Conservation (phyloP, 2,113 vertebrate genomes). For the Bucco capensis region DNA sequence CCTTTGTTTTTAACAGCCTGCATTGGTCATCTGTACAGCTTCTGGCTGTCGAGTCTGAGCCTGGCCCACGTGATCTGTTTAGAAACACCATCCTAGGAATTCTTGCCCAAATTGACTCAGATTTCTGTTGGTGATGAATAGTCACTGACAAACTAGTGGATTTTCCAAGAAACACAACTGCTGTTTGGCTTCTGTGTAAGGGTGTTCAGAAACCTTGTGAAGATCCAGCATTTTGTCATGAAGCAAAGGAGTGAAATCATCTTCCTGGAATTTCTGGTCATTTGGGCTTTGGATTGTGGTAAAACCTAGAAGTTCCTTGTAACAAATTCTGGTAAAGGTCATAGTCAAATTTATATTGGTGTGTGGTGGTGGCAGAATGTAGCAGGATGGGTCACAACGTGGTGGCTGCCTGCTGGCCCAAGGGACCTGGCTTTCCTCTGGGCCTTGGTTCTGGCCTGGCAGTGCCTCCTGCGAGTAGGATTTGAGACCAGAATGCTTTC, state of each 20-base stretch:
- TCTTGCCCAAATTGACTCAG: conserved; percentile 49
- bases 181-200: conserved; percentile 44
- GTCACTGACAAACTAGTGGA: conserved; percentile 27
- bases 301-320: not conserved
- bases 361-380: not conserved
- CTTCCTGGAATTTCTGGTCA: conserved; percentile 73
- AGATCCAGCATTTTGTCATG: conserved; percentile 58
- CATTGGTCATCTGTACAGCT: not conserved
- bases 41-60: not conserved
- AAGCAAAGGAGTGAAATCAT: conserved; percentile 68
- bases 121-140: conserved; percentile 33
- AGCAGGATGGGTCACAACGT: not conserved
- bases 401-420: not conserved
- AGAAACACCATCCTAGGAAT: conserved; percentile 22
- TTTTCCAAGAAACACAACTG: conserved; percentile 71
- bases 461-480: fast-evolving
- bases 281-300: conserved; percentile 33
- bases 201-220: conserved; percentile 28
- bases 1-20: not conserved
- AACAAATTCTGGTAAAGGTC: conserved; percentile 1
- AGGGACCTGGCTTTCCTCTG: not conserved
- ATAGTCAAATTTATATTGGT: not conserved
- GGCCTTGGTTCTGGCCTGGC: not conserved
- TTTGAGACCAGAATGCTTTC: not conserved
- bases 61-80: not conserved